Percentiles rank a stretch among this genome's conserved stretches.
Conservation (phyloP, 2,113 vertebrate species). For the Albula glossodonta region DNA sequence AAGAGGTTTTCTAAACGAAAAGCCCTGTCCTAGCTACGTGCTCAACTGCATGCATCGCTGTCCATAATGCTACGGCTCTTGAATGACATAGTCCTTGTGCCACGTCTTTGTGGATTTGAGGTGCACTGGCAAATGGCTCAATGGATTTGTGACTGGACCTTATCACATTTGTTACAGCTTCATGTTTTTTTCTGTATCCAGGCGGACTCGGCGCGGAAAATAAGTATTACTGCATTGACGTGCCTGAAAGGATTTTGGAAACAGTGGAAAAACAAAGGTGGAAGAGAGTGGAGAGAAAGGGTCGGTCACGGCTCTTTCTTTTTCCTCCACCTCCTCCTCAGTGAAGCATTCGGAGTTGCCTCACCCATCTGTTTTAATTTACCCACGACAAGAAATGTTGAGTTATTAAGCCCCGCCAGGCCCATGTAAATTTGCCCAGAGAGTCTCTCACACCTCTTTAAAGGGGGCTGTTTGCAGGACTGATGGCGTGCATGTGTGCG, state of each 20-base stretch:
- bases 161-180: conserved; percentile 22
- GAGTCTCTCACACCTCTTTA: conserved; percentile 42
- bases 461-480: conserved; percentile 31
- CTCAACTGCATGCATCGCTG: conserved; percentile 32
- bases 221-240: conserved; percentile 42
- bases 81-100: conserved; percentile 28
- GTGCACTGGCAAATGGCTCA: background rate
- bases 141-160: conserved; percentile 20
- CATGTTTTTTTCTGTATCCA: background rate
- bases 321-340: background rate
- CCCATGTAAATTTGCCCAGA: conserved; percentile 44
- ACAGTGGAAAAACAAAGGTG: conserved; percentile 35
- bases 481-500: conserved; percentile 35
- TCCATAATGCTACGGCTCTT: conserved; percentile 43
- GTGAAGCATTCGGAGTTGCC: conserved; percentile 32
- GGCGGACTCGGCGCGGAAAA: conserved; percentile 32
- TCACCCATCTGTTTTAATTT: conserved; percentile 55
- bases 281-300: conserved; percentile 24
- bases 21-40: conserved; percentile 35
- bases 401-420: conserved; percentile 46
- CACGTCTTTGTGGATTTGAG: background rate
- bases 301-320: conserved; percentile 23
- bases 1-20: conserved; percentile 41
- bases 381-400: conserved; percentile 44
- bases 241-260: conserved; percentile 27